Evolutionary conservation across 2,797 vertebrate genomes (phyloP), one percentile per base, ranked within the genome.

Genomic region (Phataginus tetradactyla): DNA sequence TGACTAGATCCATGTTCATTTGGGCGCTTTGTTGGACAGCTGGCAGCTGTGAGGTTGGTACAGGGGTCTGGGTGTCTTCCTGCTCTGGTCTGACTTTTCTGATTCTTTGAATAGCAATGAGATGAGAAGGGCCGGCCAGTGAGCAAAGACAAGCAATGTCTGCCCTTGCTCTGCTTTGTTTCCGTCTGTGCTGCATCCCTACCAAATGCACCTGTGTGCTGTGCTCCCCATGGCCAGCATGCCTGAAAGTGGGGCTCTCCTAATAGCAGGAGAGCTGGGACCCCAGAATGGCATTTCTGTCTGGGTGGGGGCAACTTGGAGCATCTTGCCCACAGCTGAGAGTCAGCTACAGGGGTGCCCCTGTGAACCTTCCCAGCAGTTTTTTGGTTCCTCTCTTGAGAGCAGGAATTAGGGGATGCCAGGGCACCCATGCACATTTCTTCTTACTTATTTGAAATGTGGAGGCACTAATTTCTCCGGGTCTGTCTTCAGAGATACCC

Each of bases 271-370:
- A 61, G n/a, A 53, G 20, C 27, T 23, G 32, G 12, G 71, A 15
- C 45, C 13, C 7, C 27, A 42, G 13, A 59, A 53, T 5, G 6
- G 39, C 14, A 29, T 27, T 1, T 3, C 64, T 85, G 2, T 77
- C 42, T 55, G 64, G 4, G 5, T 32, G 4, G 29, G 21, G 39
- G 13, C 21, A 27, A 14, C 12, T n/a, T 7, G n/a, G 23, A 37
- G 25, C 18, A 10, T 63, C 23, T 71, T 27, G 23, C 18, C 13
- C 9, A 4, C 5, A 45, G 34, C 15, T 27, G 39, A 18, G 23
- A 17, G 34, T 45, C 45, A 34, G 4, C 6, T 53, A 53, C 0
- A 0, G 7, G n/a, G 55, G n/a, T 15, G 32, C 18, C 53, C 2
- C 10, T 11, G 66, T 10, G 15, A 37, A 23, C 34, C 10, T 1